phyloP scores from a whole-genome alignment of 35 echinoderm and acorn worm genomes.

The Amphiura filiformis region DNA sequence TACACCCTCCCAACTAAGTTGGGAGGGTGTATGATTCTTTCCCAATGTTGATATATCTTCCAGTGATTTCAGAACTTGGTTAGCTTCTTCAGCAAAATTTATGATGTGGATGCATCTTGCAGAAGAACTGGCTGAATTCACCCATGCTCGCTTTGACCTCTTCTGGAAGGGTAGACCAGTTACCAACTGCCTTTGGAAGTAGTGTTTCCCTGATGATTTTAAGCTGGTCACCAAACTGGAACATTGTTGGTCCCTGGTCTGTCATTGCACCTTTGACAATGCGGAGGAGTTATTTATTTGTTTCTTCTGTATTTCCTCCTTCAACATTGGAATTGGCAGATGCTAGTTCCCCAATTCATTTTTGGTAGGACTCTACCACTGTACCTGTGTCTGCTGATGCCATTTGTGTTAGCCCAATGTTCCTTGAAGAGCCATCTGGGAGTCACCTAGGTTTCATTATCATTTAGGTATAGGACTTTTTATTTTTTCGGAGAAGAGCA shows the following conservation, averaged over 20 bases:
- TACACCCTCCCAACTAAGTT: too few relatives aligned
- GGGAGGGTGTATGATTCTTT: slow-evolving; percentile 13
- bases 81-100: slow-evolving; percentile 55
- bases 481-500: too few relatives aligned
- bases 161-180: slow-evolving; percentile 37
- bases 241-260: slow-evolving; percentile 65
- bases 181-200: slow-evolving; percentile 14
- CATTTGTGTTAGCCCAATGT: slow-evolving; percentile 25
- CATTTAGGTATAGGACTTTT: too few relatives aligned
- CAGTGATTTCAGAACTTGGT: slow-evolving; percentile 42
- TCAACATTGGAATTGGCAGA: not conserved
- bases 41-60: slow-evolving; percentile 35
- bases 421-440: slow-evolving; percentile 31
- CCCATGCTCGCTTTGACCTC: not conserved
- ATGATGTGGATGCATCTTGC: slow-evolving; percentile 54
- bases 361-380: slow-evolving; percentile 1
- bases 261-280: slow-evolving; percentile 58
- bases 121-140: slow-evolving; percentile 38
- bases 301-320: not conserved
- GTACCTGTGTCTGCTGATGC: not conserved
- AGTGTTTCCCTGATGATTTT: slow-evolving; percentile 6
- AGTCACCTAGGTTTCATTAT: too few relatives aligned
- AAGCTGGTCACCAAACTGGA: slow-evolving; percentile 26
- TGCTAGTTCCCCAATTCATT: slow-evolving; percentile 6
- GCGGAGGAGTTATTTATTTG: not conserved